Conservation (phyloP, 2,113 vertebrate species). For the Erinaceus europaeus region DNA sequence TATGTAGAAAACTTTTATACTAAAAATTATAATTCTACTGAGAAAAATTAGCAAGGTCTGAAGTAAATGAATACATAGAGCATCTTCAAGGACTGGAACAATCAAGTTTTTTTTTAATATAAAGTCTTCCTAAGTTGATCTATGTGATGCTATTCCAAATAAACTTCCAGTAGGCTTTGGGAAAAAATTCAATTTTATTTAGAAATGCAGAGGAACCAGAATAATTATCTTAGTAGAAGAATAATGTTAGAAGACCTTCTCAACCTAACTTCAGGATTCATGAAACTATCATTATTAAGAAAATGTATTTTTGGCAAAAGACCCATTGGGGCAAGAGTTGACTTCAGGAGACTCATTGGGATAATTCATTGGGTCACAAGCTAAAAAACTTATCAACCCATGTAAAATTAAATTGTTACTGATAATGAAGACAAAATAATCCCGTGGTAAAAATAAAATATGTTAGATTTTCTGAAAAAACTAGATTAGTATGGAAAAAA, state of each 20-base stretch:
- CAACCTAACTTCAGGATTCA: not conserved
- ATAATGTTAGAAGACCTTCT: not conserved
- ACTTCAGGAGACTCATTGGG: no score
- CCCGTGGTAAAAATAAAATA: not conserved
- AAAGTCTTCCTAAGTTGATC: not conserved
- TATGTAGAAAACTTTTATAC: not conserved
- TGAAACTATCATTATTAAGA: not conserved
- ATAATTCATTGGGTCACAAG: no score
- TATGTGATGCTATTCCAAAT: not conserved
- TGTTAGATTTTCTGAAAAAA: not conserved
- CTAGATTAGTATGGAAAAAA: not conserved
- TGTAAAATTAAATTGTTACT: no score
- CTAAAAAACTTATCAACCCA: no score
- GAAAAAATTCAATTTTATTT: not conserved
- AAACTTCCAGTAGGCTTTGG: not conserved
- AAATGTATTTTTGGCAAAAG: not conserved
- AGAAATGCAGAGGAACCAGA: not conserved
- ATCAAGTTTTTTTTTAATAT: not conserved
- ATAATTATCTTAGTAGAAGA: not conserved
- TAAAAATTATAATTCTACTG: conserved; percentile 8
- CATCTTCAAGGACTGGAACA: not conserved
- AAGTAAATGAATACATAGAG: not conserved
- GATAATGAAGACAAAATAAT: not conserved
- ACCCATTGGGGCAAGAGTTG: no score
- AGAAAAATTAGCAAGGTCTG: not conserved